These are phyloP conservation scores for Anthonomus grandis DNA, from an alignment of 1,140 invertebrate species.

Conservation along the genomic window DNA sequence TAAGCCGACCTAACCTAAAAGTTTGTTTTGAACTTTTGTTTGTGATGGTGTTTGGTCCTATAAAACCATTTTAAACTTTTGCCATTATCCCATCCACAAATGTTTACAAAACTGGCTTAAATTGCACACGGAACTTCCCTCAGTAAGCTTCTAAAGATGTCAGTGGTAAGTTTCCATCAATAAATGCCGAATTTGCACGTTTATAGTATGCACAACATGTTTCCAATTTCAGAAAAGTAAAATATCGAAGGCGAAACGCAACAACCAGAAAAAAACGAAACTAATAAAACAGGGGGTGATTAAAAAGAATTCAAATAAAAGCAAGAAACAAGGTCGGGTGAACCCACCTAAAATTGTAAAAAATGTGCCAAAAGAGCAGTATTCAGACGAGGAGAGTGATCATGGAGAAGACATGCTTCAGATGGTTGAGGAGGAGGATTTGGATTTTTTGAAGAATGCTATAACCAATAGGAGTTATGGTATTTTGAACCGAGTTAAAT, in stretches of 20 bases:
- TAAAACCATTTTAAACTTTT: too few species aligned
- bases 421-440: slow-evolving; percentile 62
- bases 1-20: too few species aligned
- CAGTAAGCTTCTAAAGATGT: too few species aligned
- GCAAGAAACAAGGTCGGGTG: slow-evolving; percentile 14
- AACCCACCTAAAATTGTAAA: background rate
- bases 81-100: too few species aligned
- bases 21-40: too few species aligned
- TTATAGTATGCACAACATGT: too few species aligned
- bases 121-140: too few species aligned
- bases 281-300: slow-evolving; percentile 60
- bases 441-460: slow-evolving; percentile 58
- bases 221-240: slow-evolving; percentile 50
- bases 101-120: too few species aligned
- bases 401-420: slow-evolving; percentile 62
- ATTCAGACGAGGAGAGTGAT: slow-evolving; percentile 47
- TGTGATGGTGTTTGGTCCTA: too few species aligned
- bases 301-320: slow-evolving; percentile 50
- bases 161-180: too few species aligned
- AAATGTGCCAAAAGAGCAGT: slow-evolving; percentile 5
- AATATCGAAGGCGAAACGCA: slow-evolving; percentile 60
- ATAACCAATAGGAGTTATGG: slow-evolving; percentile 52
- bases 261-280: slow-evolving; percentile 61
- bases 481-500: slow-evolving; percentile 50
- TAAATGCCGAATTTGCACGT: too few species aligned